Conservation (phyloP, 2,797 vertebrate species). For the Tokudaia muenninki region DNA sequence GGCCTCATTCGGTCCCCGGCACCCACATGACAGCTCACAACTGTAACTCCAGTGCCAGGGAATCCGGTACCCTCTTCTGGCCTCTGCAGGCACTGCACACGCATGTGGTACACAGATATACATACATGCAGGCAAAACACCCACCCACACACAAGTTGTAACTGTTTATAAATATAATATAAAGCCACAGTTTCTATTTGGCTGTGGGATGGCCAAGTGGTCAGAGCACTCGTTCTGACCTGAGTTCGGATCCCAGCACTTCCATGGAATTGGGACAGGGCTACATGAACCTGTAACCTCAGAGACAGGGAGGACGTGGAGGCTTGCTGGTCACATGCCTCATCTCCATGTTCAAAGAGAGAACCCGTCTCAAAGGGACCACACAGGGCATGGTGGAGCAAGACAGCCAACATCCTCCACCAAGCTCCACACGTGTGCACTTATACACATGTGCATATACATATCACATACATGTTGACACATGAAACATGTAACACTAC, state of each 20-base stretch:
- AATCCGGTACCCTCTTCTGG: background rate
- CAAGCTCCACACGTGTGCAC: background rate
- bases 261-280: too few relatives aligned
- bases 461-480: background rate
- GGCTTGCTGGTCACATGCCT: background rate
- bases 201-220: background rate
- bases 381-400: too few relatives aligned
- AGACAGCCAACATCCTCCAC: background rate
- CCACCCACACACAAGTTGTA: background rate
- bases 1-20: too few relatives aligned
- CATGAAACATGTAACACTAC: background rate
- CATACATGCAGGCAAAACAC: background rate
- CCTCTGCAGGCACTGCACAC: background rate
- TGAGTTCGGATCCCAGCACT: background rate
- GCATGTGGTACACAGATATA: background rate
- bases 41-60: background rate
- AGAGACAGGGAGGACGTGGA: background rate
- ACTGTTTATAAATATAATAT: background rate
- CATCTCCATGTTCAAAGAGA: background rate
- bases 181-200: background rate
- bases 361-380: too few relatives aligned
- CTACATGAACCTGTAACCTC: background rate
- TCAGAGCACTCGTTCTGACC: background rate
- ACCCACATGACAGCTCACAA: background rate
- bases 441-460: background rate